Conservation (phyloP, 2,113 vertebrate species). For the Suricata suricatta region DNA sequence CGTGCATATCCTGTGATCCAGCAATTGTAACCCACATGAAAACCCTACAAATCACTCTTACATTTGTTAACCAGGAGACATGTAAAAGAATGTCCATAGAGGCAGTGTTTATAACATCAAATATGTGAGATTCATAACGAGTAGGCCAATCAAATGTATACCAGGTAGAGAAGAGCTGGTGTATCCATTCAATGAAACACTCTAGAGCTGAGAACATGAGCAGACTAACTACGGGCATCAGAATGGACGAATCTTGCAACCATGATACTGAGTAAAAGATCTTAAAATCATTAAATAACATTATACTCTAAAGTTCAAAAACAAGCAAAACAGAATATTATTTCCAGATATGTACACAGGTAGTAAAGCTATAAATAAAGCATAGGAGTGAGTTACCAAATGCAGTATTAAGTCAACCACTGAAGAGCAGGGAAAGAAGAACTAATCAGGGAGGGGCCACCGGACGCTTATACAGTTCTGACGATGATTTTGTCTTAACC, state of each 20-base stretch:
- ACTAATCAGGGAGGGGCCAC: not conserved
- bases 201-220: not conserved
- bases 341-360: not conserved
- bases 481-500: not conserved
- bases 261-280: not conserved
- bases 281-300: not conserved
- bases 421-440: not conserved
- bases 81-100: not conserved
- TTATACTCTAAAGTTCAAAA: not conserved
- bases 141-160: not conserved
- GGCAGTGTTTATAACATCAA: not conserved
- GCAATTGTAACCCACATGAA: not conserved
- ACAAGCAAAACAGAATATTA: not conserved
- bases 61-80: not conserved
- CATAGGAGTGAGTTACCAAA: not conserved
- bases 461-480: not conserved
- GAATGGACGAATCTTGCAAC: not conserved
- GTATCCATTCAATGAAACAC: not conserved
- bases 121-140: not conserved
- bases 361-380: not conserved
- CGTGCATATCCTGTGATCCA: not conserved
- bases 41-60: not conserved
- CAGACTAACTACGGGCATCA: not conserved
- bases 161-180: not conserved
- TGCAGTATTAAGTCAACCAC: not conserved